These are phyloP conservation scores for Eristalinus aeneus DNA, from an alignment of 2,888 invertebrate genomes.

Conservation along the genomic window DNA sequence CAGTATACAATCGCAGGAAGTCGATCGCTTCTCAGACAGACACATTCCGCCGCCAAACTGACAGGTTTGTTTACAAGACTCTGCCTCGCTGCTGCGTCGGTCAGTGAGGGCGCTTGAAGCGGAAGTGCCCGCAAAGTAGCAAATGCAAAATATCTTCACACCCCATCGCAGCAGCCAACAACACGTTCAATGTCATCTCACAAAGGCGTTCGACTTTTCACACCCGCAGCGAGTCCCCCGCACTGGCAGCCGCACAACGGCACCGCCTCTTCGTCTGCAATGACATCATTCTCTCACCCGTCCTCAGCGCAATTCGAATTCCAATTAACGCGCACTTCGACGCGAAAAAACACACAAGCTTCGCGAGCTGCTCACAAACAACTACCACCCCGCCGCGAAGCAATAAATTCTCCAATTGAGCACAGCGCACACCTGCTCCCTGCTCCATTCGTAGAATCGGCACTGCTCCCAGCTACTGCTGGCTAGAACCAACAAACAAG, in stretches of 20 bases:
- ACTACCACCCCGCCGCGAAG: not conserved
- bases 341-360: not conserved
- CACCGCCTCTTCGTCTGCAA: not conserved
- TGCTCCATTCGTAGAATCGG: not conserved
- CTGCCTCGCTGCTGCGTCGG: not conserved
- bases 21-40: not conserved
- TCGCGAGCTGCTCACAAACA: not conserved
- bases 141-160: not conserved
- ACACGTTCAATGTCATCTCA: not conserved
- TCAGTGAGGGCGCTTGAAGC: not conserved
- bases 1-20: not conserved
- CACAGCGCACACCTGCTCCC: not conserved
- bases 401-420: not conserved
- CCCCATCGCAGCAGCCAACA: not conserved
- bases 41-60: not conserved
- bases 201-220: not conserved
- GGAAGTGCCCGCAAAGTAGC: not conserved
- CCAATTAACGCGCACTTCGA: slow-evolving; percentile 1
- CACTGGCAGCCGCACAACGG: not conserved
- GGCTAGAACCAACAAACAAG: not conserved
- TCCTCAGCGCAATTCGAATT: not conserved
- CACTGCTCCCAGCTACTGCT: not conserved
- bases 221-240: not conserved
- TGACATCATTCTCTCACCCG: not conserved
- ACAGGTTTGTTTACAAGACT: not conserved